A percentile compares a stretch with the other conserved stretches of the same genome.
Conservation (phyloP, 2,113 vertebrate genomes). For the Herpailurus yagouaroundi region DNA sequence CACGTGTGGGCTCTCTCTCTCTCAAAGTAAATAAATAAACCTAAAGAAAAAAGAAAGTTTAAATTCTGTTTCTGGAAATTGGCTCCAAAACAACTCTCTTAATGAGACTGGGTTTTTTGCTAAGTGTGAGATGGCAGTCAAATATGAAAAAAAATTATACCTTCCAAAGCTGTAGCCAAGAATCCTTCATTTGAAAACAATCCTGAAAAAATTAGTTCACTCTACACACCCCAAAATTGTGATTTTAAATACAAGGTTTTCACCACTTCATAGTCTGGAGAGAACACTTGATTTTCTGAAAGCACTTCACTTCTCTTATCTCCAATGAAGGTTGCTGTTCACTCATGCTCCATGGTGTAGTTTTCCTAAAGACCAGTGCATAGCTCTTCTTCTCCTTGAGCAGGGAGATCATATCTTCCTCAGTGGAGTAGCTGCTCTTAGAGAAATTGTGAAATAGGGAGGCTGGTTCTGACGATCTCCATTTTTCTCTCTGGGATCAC, state of each 20-base stretch:
- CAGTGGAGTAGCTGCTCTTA: neutral
- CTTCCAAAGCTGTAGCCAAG: slow-evolving; percentile 6
- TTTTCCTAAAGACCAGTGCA: neutral
- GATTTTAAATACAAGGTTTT: neutral
- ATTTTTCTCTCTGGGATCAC: neutral
- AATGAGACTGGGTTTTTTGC: neutral
- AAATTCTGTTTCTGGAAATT: slow-evolving; percentile 33
- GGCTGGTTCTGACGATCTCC: neutral
- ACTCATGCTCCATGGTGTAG: neutral
- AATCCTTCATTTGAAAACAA: slow-evolving; percentile 42
- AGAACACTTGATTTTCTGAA: slow-evolving; percentile 4
- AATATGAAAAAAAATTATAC: neutral
- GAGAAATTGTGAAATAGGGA: neutral
- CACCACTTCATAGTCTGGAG: neutral
- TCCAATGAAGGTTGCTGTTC: neutral
- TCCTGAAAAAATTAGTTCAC: neutral
- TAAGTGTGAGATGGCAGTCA: neutral
- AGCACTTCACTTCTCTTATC: neutral
- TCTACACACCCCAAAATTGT: neutral
- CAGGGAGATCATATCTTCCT: neutral
- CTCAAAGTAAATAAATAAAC: too few species aligned
- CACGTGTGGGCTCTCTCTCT: too few species aligned
- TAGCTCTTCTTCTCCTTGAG: neutral
- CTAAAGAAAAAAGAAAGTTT: too few species aligned
- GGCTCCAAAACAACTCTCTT: slow-evolving; percentile 44